Base-by-base conservation (phyloP, 2,797 vertebrate genomes). In the Halcyon leucocephala region DNA sequence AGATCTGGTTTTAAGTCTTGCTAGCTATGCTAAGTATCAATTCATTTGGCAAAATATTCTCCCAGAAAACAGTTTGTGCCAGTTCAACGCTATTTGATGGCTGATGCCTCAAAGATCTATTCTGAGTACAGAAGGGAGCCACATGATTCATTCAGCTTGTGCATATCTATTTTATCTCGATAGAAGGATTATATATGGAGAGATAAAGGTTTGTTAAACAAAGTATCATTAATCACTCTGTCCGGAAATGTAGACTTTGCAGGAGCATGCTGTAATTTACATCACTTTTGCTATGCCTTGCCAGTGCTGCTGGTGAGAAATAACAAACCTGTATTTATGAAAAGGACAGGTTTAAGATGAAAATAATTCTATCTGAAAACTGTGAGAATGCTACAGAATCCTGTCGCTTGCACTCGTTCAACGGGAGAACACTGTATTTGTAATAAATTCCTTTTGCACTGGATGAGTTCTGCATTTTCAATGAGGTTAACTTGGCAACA, bases 401-500 rank as follows among this genome's bases (percentile, higher is more conserved):
- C 95, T 97, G 95, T 80, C 44, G 92, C 96, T 95, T 97, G 96
- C 93, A 97, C 96, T 97, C 84, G 86, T 97, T 98, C 98, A 92
- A 97, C 91, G 96, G 90, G 97, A 98, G 98, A 98, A 97, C 96
- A 97, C 98, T 97, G 98, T 97, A 97, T 98, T 98, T 98, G 98
- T 98, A 98, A 98, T 98, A 98, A 98, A 98, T 98, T 98, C 98
- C 98, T 98, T 98, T 98, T 97, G 98, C 98, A 97, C 93, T 96
- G 95, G 98, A 98, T 98, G 98, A 98, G 98, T 98, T 98, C 97
- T 98, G 98, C 98, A 98, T 98, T 98, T 98, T 98, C 98, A 98
- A 98, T 98, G 98, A 98, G 98, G 97, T 98, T 98, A 98, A 98
- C 98, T 98, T 98, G 98, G 98, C 98, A 98, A 98, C 97, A 97